These are phyloP conservation scores for Margaritifera margaritifera DNA, from an alignment of 2,888 invertebrate species.

Conservation along the genomic window DNA sequence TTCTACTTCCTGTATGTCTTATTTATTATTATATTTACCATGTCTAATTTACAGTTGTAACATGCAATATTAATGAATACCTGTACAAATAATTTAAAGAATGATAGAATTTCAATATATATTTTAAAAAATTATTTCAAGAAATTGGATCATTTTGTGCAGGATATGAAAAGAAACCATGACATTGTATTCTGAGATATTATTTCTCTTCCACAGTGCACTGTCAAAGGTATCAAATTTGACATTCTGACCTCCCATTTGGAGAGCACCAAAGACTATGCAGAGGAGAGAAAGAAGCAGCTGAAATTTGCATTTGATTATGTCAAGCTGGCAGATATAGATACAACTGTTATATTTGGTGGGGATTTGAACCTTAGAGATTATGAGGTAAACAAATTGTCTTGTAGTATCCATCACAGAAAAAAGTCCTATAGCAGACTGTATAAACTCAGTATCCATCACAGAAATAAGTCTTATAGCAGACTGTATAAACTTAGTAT, in stretches of 20 bases:
- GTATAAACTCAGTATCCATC: too few relatives aligned
- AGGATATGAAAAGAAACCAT: not conserved
- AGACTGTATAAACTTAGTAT: too few relatives aligned
- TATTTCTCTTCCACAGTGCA: slow-evolving; percentile 45
- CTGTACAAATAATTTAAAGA: too few relatives aligned
- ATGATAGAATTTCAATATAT: too few relatives aligned
- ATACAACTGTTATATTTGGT: slow-evolving; percentile 75
- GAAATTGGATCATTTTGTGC: not conserved
- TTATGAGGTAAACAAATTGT: slow-evolving; percentile 75
- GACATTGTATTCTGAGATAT: not conserved
- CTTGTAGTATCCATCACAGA: too few relatives aligned
- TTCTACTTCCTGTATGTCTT: too few relatives aligned
- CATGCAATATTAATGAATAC: too few relatives aligned
- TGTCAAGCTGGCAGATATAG: slow-evolving; percentile 46
- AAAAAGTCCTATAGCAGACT: too few relatives aligned
- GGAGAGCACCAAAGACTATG: slow-evolving; percentile 76
- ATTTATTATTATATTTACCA: too few relatives aligned
- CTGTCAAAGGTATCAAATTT: slow-evolving; percentile 68
- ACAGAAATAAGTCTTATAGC: too few relatives aligned
- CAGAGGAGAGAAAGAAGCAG: slow-evolving; percentile 74
- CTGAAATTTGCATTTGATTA: slow-evolving; percentile 70
- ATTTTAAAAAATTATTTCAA: too few relatives aligned
- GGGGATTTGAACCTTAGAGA: slow-evolving; percentile 79
- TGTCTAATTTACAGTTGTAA: too few relatives aligned
- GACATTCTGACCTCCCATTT: slow-evolving; percentile 77